A percentile compares a stretch with the other conserved stretches of the same genome.
Conservation (phyloP, 1,140 invertebrate genomes). For the Caerostris darwini region DNA sequence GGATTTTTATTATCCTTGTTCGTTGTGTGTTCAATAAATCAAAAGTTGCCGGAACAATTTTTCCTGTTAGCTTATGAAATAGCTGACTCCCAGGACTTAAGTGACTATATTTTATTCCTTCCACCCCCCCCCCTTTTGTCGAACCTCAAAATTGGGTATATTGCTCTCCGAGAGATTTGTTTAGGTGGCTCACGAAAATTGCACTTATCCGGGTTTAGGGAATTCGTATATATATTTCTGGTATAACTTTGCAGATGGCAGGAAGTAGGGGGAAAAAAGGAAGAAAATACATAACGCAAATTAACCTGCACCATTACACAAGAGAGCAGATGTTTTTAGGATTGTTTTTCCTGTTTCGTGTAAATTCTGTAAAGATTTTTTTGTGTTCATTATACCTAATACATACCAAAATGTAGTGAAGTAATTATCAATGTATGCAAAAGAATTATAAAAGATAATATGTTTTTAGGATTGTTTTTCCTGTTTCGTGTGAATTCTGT, state of each 20-base stretch:
- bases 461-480: too few relatives aligned
- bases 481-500: too few relatives aligned
- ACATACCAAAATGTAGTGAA: too few relatives aligned
- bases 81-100: constrained; percentile 5
- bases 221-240: background rate
- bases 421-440: too few relatives aligned
- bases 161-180: background rate
- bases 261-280: too few relatives aligned
- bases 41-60: constrained; percentile 35
- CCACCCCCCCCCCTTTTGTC: background rate
- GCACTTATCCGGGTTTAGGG: background rate
- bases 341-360: too few relatives aligned
- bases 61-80: constrained; percentile 12
- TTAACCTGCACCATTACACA: too few relatives aligned
- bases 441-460: too few relatives aligned
- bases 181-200: background rate
- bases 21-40: constrained; percentile 4
- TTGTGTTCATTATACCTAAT: background rate
- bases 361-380: background rate
- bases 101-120: background rate
- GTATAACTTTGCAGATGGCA: background rate
- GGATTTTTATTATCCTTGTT: background rate
- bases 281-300: background rate
- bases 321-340: too few relatives aligned
- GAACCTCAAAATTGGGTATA: background rate